Evolutionary conservation across 2,888 invertebrate genomes (phyloP).

Genomic region (Harpalus rubripes): DNA sequence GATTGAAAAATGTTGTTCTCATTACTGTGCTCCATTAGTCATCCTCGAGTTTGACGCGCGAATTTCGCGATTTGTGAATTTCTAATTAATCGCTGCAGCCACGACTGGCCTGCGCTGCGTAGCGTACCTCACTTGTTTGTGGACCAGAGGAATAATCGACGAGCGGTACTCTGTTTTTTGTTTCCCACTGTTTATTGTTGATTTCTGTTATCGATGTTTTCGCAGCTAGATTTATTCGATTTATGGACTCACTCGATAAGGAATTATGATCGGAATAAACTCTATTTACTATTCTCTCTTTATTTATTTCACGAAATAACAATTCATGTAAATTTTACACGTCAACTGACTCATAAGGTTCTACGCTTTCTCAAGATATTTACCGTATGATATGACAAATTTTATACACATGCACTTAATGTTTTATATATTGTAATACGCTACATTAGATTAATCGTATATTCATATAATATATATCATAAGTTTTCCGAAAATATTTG

Average conservation of each 20-base stretch:
- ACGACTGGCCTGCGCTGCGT: constrained; percentile 46
- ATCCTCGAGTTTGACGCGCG: constrained; percentile 51
- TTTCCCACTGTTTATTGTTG: constrained; percentile 16
- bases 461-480: too few species aligned
- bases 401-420: too few species aligned
- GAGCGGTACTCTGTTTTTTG: constrained; percentile 4
- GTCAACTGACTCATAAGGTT: not conserved
- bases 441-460: too few species aligned
- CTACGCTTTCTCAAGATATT: not conserved
- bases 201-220: constrained; percentile 49
- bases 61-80: constrained; percentile 64
- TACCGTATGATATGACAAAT: too few species aligned
- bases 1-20: constrained; percentile 72
- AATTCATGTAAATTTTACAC: not conserved
- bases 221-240: constrained; percentile 21
- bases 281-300: constrained; percentile 2
- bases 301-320: constrained; percentile 1
- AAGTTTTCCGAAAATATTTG: too few species aligned
- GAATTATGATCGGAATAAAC: not conserved
- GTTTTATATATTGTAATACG: too few species aligned
- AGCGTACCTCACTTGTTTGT: constrained; percentile 21
- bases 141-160: constrained; percentile 22
- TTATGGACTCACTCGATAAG: constrained; percentile 12
- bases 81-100: constrained; percentile 58
- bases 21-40: constrained; percentile 68